A percentile compares a stretch with the other conserved stretches of the same genome.
These are phyloP conservation scores for Pemphigus obesinymphae DNA, from an alignment of 1,140 invertebrate species.

Conservation along the genomic window DNA sequence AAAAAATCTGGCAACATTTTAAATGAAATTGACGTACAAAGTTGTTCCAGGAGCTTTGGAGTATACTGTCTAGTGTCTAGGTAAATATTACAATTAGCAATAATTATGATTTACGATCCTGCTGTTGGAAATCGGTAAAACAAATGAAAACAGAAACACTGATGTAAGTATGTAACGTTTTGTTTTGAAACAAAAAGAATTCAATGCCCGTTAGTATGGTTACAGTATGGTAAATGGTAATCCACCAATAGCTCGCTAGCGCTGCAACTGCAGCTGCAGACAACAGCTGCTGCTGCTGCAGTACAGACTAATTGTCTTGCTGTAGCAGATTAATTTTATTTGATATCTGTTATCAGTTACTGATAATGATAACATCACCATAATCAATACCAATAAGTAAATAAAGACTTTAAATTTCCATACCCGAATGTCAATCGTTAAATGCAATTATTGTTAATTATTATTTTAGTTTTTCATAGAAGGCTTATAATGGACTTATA, in stretches of 20 bases:
- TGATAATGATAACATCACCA: neutral
- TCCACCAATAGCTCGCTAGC: constrained; percentile 2
- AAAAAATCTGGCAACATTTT: constrained; percentile 24
- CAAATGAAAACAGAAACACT: neutral
- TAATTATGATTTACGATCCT: neutral
- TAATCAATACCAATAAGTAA: neutral
- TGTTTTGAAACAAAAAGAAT: constrained; percentile 26
- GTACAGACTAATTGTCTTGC: neutral
- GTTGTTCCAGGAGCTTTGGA: too few species aligned
- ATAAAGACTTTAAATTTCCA: neutral
- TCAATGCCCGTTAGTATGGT: neutral
- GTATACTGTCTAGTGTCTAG: too few species aligned
- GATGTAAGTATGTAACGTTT: neutral
- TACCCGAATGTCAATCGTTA: neutral
- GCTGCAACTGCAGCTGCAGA: too few species aligned
- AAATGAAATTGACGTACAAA: neutral
- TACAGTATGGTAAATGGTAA: too few species aligned
- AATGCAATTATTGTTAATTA: neutral
- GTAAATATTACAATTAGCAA: too few species aligned
- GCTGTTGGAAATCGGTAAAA: neutral
- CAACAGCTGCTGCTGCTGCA: too few species aligned
- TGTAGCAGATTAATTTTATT: neutral
- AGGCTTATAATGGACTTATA: neutral
- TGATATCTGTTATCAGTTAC: neutral
- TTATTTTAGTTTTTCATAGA: neutral